Evolutionary conservation across 1,140 invertebrate genomes (phyloP), one percentile per base, ranked within the genome.

Genomic region (Coelopa frigida): DNA sequence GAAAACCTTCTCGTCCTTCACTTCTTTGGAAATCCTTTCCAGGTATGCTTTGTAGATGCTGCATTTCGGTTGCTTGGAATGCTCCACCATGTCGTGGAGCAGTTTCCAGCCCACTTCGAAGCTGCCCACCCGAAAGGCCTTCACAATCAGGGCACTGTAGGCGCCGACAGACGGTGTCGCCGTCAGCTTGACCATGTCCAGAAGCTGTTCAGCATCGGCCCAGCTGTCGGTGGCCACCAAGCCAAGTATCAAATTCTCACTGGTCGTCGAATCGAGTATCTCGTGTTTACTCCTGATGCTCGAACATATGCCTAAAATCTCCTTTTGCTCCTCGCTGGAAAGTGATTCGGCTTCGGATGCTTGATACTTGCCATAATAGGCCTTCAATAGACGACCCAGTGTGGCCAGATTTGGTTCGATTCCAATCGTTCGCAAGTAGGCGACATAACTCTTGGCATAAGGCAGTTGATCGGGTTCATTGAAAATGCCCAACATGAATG

Each of bases 181-280:
- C 18, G 64, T 71, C 33, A 75, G 27, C 57, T 76, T 71, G 46
- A 80, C 71, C 53, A 76, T 75, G 39, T 82, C 66, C 8, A 85
- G 69, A 22, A 86, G 52, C 51, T 77, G 68, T 2, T 78, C 32
- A 44, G 75, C 72, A 46, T 80, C 73, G 52, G 73, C 71, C 82
- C 82, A 85, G 43, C 75, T 56, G 44, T 63, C 57, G 11, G 85
- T 83, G 26, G 75, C 55, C 51, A 78, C 79, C 3, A 88, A 57
- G 2, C 74, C 81, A 41, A 59, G 54, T 33, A 86, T 72, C 12
- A 82, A 61, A 59, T 68, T 68, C 55, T 81, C 76, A 48, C 73
- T 73, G 20, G 78, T 79, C 7, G 49, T 53, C 35, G 54, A 57
- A 68, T 85, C 81, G 26, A 85, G 52, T 0, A 76, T 51, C 35